Evolutionary conservation across 2,888 invertebrate genomes (phyloP), one percentile per base, ranked within the genome.

Genomic region (Liposcelis brunnea): DNA sequence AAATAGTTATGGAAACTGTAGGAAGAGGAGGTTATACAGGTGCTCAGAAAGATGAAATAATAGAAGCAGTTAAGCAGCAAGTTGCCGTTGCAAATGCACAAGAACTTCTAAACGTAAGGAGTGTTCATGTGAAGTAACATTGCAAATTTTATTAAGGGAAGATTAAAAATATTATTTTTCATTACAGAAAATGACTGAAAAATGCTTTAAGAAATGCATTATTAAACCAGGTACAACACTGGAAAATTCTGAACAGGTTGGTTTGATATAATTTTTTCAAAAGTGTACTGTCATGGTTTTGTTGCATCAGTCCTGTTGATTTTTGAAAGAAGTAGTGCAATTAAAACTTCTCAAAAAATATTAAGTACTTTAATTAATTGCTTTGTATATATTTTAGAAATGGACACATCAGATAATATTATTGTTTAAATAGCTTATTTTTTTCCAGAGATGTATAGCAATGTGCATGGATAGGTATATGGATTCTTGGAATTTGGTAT

Each of bases 381-480:
- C 47, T 51, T 47, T 51, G 49, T n/a, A n/a, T n/a, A n/a, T n/a
- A n/a, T n/a, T n/a, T n/a, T n/a, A n/a, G n/a, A n/a, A n/a, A n/a
- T n/a, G n/a, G n/a, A n/a, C n/a, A n/a, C n/a, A n/a, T n/a, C n/a
- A n/a, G n/a, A n/a, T n/a, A n/a, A n/a, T 47, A 12, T 47, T 43
- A 36, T 32, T 43, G 37, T 36, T 34, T 31, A 10, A 32, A 43
- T 47, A 16, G 15, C 12, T 32, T 40, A 40, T 16, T 8, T 26
- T 26, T 26, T 71, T 70, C 43, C 78, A 94, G 79, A 93, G 90
- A 77, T 95, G 94, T 61, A 75, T 95, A 54, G 86, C 90, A 1
- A 91, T 93, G 86, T 95, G 95, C 62, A 93, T 94, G 93, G 95
- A 95, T 64, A 74, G 95, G 58, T 97, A 89, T 69, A 87, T 94